Evolutionary conservation across 2,888 invertebrate genomes (phyloP).

Genomic region (Nomada ruficornis): DNA sequence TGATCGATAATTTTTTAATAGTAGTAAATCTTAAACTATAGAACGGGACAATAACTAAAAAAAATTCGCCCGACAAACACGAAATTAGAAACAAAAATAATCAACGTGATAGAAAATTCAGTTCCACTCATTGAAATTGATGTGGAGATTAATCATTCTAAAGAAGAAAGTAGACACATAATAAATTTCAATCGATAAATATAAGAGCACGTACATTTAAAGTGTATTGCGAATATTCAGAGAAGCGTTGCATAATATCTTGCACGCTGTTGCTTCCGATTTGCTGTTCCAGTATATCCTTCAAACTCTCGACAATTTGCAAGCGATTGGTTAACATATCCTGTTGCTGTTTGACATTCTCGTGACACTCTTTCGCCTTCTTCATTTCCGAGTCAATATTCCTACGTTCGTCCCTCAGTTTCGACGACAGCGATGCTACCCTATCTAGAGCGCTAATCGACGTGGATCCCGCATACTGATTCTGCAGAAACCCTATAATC

Average conservation of each 20-base stretch:
- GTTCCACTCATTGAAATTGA: too few species aligned
- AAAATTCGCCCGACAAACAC: too few species aligned
- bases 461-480: slow-evolving; percentile 78
- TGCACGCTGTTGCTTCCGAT: slow-evolving; percentile 77
- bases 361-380: slow-evolving; percentile 69
- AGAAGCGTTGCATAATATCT: slow-evolving; percentile 77
- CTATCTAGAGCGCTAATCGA: slow-evolving; percentile 75
- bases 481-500: slow-evolving; percentile 76
- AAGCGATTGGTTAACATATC: slow-evolving; percentile 75
- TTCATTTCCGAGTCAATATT: slow-evolving; percentile 66
- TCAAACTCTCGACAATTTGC: slow-evolving; percentile 79
- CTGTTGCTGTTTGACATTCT: slow-evolving; percentile 73
- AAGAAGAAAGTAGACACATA: background rate
- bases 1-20: slow-evolving; percentile 16
- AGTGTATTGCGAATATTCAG: slow-evolving; percentile 75
- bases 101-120: background rate
- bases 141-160: background rate
- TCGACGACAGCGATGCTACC: slow-evolving; percentile 63
- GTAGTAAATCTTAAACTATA: background rate
- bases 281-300: slow-evolving; percentile 80
- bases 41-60: too few species aligned
- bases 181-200: background rate
- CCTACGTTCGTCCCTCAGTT: slow-evolving; percentile 65
- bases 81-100: background rate
- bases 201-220: slow-evolving; percentile 70